Percentiles rank a stretch among this genome's conserved stretches.
Conservation (phyloP, 1,140 invertebrate genomes). For the Telenomus remus region DNA sequence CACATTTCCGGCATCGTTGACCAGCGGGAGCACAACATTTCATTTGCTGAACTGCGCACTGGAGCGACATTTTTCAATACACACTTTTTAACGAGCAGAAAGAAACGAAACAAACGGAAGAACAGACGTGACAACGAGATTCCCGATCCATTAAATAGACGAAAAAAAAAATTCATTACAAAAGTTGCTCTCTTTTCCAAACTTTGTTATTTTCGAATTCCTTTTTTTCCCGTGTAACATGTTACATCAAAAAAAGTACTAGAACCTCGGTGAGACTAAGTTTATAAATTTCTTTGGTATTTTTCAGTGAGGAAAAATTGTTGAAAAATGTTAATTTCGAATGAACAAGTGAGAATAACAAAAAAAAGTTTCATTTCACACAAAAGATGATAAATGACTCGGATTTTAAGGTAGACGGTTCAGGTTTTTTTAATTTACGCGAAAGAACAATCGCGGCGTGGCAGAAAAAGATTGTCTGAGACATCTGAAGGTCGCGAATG, state of each 20-base stretch:
- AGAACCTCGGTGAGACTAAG: no score
- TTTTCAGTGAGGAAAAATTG: no score
- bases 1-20: slow-evolving; percentile 46
- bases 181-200: background rate
- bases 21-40: slow-evolving; percentile 36
- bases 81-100: slow-evolving; percentile 6
- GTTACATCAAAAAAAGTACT: no score
- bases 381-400: no score
- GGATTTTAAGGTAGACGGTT: no score
- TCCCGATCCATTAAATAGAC: background rate
- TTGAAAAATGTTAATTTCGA: no score
- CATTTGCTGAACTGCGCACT: slow-evolving; percentile 33
- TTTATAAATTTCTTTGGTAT: no score
- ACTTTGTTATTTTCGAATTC: no score
- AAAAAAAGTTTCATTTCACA: no score
- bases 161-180: background rate
- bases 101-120: slow-evolving; percentile 2
- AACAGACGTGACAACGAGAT: background rate
- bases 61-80: slow-evolving; percentile 27
- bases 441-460: slow-evolving; percentile 11
- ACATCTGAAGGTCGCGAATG: slow-evolving; percentile 30
- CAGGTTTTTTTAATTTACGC: slow-evolving; percentile 30
- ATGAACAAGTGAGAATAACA: no score
- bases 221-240: no score
- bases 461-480: slow-evolving; percentile 30